A percentile compares a stretch with the other conserved stretches of the same genome.
phyloP scores from a whole-genome alignment of 2,888 invertebrate species.

The Formica aserva region DNA sequence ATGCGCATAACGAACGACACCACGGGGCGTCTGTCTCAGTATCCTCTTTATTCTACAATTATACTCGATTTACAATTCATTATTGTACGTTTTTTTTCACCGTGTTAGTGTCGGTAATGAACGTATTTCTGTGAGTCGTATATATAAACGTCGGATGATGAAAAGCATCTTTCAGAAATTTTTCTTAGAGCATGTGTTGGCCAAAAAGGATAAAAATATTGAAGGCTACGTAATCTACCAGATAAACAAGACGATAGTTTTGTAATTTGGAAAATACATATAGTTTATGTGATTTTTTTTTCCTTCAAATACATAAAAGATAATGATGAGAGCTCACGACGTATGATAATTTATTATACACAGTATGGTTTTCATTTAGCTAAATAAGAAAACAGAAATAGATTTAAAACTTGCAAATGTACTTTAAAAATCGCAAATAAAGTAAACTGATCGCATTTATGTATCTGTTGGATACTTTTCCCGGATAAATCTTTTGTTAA shows the following conservation, averaged over 20 bases:
- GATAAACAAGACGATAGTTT: background rate
- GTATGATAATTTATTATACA: background rate
- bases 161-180: background rate
- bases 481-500: slow-evolving; percentile 37
- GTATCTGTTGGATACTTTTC: slow-evolving; percentile 40
- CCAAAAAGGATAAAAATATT: background rate
- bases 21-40: slow-evolving; percentile 22
- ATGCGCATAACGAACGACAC: slow-evolving; percentile 48
- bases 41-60: slow-evolving; percentile 18
- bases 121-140: background rate
- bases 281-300: background rate
- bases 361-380: background rate
- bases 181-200: background rate
- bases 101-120: background rate
- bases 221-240: background rate
- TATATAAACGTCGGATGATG: background rate
- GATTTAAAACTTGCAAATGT: background rate
- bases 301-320: background rate
- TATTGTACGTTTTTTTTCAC: background rate
- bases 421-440: slow-evolving; percentile 15
- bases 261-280: background rate
- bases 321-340: background rate
- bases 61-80: slow-evolving; percentile 1
- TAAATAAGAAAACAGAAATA: slow-evolving; percentile 20
- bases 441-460: background rate